Evolutionary conservation across 2,888 invertebrate genomes (phyloP).

Genomic region (Synergus gifuensis): DNA sequence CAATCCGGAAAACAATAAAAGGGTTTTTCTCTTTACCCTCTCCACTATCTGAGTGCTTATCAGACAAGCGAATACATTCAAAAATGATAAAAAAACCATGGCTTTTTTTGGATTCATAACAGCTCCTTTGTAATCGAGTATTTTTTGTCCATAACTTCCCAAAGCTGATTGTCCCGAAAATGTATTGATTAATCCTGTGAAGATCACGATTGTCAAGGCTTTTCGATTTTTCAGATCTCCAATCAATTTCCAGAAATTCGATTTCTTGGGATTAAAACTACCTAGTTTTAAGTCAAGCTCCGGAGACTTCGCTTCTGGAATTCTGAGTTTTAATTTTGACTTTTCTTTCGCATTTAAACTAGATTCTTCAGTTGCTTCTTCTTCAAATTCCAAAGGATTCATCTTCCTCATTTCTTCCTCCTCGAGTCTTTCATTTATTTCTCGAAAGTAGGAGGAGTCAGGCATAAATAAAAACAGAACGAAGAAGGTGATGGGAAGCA

Average conservation of each 20-base stretch:
- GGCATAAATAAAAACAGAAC: conserved; percentile 82
- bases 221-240: conserved; percentile 74
- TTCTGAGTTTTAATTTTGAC: neutral
- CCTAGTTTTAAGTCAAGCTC: neutral
- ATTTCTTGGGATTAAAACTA: neutral
- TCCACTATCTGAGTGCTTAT: neutral
- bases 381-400: neutral
- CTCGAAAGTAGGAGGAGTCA: conserved; percentile 82
- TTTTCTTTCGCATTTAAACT: neutral
- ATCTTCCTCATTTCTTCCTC: neutral
- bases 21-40: neutral
- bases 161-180: conserved; percentile 82
- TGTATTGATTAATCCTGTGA: conserved; percentile 82
- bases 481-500: conserved; percentile 80
- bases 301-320: neutral
- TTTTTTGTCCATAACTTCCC: conserved; percentile 81
- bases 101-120: conserved; percentile 79
- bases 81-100: conserved; percentile 80
- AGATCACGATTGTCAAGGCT: conserved; percentile 81
- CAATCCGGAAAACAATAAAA: neutral
- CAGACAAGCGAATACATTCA: conserved; percentile 69
- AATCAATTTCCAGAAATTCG: neutral
- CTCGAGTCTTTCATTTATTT: conserved; percentile 6
- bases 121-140: conserved; percentile 81
- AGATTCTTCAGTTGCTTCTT: neutral